Percentiles rank a stretch among this genome's conserved stretches.
phyloP scores from a whole-genome alignment of 2,888 invertebrate species.

The Homarus gammarus region DNA sequence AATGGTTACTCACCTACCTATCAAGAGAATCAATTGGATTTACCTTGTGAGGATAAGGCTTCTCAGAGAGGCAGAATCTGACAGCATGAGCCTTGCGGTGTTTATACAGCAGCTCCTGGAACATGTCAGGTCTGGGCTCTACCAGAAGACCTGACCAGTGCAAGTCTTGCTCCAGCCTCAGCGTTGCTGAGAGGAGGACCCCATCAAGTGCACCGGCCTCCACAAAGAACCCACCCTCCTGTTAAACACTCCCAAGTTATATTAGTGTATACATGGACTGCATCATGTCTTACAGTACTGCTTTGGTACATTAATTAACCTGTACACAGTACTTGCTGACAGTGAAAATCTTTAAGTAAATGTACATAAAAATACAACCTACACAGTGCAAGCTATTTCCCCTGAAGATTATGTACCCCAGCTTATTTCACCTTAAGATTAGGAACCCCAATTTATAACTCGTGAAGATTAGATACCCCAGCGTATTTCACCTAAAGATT shows the following conservation, averaged over 20 bases:
- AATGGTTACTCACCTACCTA: no score
- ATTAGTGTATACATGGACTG: no score
- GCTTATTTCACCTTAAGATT: no score
- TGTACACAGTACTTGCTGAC: neutral
- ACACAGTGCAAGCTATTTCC: no score
- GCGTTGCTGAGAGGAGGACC: conserved; percentile 43
- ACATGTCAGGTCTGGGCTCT: conserved; percentile 57
- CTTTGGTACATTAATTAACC: neutral
- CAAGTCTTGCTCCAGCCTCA: conserved; percentile 40
- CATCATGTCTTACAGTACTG: no score
- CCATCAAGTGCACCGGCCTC: conserved; percentile 66
- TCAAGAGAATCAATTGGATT: no score
- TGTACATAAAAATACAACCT: no score
- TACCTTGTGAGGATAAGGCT: conserved; percentile 44
- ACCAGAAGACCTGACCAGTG: conserved; percentile 56
- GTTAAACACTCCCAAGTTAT: no score
- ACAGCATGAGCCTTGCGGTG: conserved; percentile 45
- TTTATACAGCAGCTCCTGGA: conserved; percentile 32
- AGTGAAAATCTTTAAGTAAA: neutral
- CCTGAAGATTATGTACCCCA: no score
- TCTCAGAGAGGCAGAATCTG: conserved; percentile 51
- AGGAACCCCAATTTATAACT: no score
- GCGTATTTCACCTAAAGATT: no score
- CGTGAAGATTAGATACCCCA: no score
- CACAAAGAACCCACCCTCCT: conserved; percentile 60